Evolutionary conservation across 1,140 invertebrate genomes (phyloP), one percentile per base, ranked within the genome.

Genomic region (Stegodyphus mimosarum): DNA sequence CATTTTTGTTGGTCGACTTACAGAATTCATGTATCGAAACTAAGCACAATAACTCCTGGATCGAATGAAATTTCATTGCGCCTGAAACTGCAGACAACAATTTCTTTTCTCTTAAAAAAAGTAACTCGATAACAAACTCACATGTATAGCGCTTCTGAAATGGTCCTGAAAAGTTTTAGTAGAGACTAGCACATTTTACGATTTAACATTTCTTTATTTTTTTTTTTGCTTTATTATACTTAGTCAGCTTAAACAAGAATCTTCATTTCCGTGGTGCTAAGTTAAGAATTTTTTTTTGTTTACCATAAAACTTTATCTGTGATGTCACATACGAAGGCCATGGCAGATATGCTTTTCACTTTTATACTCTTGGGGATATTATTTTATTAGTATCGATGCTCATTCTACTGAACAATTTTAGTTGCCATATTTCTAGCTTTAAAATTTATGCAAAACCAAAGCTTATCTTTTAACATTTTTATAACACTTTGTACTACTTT

Each of bases 291-390:
- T 79, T 79, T 49, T 5, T 70, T 53, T 49, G 5, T 55, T 53
- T 70, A 60, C 66, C 70, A 70, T 79, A 79, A 79, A 79, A 79
- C 77, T 79, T 79, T 48, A 52, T 33, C 17, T 60, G 52, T 49
- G 55, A 6, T 13, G 51, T 70, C 18, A n/a, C 7, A 66, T 70
- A 79, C 70, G 64, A 79, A 70, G 33, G 33, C 64, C 55, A 66
- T 48, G 33, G 17, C n/a, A 77, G 64, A 64, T 55, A 77, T 52
- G 74, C 60, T 66, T 60, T 77, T 77, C 66, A 77, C 60, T 66
- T 33, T 77, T 77, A 77, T 77, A 66, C 33, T 77, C 74, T 66
- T 51, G 60, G 74, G 17, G 64, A 77, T 55, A 77, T 77, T 77
- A 77, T 60, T 77, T 67, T 77, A 51, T 50, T 77, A 48, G 60